A percentile compares a stretch with the other conserved stretches of the same genome.
These are phyloP conservation scores for Pheosia tremula DNA, from an alignment of 2,888 invertebrate genomes.

Conservation along the genomic window DNA sequence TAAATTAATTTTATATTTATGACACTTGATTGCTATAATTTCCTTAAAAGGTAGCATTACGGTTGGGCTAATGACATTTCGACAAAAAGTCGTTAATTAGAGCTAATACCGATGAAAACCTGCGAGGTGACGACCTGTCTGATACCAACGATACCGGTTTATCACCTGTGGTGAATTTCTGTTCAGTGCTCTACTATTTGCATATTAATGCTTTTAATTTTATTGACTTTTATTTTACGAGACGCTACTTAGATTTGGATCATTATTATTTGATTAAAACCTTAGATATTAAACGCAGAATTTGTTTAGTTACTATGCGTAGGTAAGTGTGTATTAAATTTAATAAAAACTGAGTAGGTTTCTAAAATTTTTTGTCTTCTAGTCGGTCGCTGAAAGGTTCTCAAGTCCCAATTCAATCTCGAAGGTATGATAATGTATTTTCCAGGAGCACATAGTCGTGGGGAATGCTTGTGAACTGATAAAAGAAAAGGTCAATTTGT, in stretches of 20 bases:
- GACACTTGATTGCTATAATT: not conserved
- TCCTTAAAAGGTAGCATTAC: slow-evolving; percentile 27
- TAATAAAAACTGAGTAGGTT: too few species aligned
- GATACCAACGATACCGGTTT: slow-evolving; percentile 78
- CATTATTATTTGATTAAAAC: slow-evolving; percentile 48
- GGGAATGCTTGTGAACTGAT: not conserved
- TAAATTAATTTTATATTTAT: slow-evolving; percentile 7
- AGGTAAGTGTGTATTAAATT: not conserved
- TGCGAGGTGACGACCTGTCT: slow-evolving; percentile 74
- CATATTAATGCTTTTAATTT: slow-evolving; percentile 74
- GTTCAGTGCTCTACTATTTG: slow-evolving; percentile 58
- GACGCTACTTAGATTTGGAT: slow-evolving; percentile 34
- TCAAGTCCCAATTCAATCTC: not conserved
- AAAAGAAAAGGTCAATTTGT: not conserved
- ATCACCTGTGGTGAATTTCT: slow-evolving; percentile 75
- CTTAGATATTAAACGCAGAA: slow-evolving; percentile 8
- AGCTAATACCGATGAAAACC: slow-evolving; percentile 49
- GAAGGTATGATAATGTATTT: not conserved
- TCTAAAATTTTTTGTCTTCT: too few species aligned
- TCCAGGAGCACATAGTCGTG: not conserved
- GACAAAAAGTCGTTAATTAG: slow-evolving; percentile 56
- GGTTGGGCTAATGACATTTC: slow-evolving; percentile 30
- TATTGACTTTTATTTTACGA: slow-evolving; percentile 60
- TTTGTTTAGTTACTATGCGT: not conserved
- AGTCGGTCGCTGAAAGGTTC: too few species aligned